Percentiles rank a stretch among this genome's conserved stretches.
These are phyloP conservation scores for Cantharis lateralis DNA, from an alignment of 2,888 invertebrate species.

Conservation along the genomic window DNA sequence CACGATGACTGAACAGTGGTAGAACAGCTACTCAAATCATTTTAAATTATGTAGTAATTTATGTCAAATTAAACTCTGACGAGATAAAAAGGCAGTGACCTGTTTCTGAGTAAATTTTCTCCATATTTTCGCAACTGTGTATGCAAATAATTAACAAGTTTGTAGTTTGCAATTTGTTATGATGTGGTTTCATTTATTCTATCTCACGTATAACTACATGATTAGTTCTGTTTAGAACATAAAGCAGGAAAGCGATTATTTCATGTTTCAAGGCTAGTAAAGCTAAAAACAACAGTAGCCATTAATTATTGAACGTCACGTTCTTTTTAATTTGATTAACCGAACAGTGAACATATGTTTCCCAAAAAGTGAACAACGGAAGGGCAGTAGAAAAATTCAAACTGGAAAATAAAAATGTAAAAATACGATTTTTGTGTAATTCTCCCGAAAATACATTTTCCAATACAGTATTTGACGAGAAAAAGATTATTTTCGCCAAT, in stretches of 20 bases:
- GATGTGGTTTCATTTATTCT: background rate
- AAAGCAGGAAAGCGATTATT: background rate
- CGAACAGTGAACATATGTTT: background rate
- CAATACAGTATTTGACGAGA: background rate
- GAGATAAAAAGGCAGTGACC: too few species aligned
- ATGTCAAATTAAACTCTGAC: too few species aligned
- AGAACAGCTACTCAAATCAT: too few species aligned
- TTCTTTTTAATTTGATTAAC: background rate
- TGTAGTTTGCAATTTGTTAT: background rate
- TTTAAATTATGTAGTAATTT: too few species aligned
- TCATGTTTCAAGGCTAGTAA: background rate
- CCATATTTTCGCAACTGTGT: too few species aligned
- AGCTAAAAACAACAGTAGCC: background rate
- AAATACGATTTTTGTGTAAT: background rate
- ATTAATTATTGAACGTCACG: background rate
- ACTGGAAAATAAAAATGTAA: background rate
- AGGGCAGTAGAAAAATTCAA: background rate
- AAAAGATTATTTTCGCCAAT: background rate
- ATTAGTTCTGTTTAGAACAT: background rate
- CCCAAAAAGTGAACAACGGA: background rate
- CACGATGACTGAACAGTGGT: too few species aligned
- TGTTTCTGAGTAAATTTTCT: too few species aligned
- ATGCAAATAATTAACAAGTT: background rate
- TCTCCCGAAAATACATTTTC: background rate
- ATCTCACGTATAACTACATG: too few species aligned